phyloP scores from a whole-genome alignment of 1,140 invertebrate species.

The Sarcophaga bullata region DNA sequence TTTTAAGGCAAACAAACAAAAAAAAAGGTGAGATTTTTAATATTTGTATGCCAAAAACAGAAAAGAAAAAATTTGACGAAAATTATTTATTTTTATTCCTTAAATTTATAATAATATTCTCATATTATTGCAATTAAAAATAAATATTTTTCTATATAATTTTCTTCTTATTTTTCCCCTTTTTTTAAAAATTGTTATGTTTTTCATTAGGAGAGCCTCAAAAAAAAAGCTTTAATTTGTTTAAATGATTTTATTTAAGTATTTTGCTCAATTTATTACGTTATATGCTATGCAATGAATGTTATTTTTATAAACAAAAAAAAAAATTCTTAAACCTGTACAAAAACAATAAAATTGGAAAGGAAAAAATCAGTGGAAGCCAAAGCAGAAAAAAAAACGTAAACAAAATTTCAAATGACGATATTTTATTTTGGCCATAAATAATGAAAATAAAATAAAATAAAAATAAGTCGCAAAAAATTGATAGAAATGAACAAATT shows the following conservation, averaged over 20 bases:
- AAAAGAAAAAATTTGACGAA: too few relatives aligned
- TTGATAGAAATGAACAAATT: background rate
- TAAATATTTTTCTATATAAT: background rate
- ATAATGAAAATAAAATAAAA: background rate
- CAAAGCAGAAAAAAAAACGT: constrained; percentile 13
- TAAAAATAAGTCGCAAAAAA: background rate
- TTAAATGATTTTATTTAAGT: constrained; percentile 8
- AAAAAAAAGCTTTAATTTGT: background rate
- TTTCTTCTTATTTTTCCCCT: background rate
- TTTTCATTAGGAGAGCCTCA: background rate
- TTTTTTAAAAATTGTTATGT: constrained; percentile 10
- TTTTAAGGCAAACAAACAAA: background rate
- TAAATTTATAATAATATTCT: background rate
- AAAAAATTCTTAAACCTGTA: background rate
- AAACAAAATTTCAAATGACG: constrained; percentile 8
- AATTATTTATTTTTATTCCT: too few relatives aligned
- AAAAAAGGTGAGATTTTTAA: constrained; percentile 18
- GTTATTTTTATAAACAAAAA: too few relatives aligned
- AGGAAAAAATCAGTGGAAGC: too few relatives aligned
- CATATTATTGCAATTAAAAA: background rate
- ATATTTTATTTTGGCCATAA: constrained; percentile 8
- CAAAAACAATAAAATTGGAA: background rate
- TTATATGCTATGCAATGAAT: too few relatives aligned
- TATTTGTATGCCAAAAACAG: constrained; percentile 14
- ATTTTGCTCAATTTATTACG: background rate